A percentile compares a stretch with the other conserved stretches of the same genome.
These are phyloP conservation scores for Phyto melanocephala DNA, from an alignment of 2,888 invertebrate species.

Conservation along the genomic window DNA sequence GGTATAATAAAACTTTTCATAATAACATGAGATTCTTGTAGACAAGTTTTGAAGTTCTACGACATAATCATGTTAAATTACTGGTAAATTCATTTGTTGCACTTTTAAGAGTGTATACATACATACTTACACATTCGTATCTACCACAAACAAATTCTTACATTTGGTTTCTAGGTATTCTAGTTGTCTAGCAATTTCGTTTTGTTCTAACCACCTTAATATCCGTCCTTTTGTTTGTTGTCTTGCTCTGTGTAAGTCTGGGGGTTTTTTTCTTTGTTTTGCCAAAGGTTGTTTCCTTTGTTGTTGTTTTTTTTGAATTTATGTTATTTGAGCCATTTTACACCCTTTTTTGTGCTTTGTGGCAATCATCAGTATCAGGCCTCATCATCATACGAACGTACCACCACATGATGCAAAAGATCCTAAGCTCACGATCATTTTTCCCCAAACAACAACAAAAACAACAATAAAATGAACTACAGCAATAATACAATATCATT, in stretches of 20 bases:
- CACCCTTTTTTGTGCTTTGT: slow-evolving; percentile 56
- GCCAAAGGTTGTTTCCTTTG: slow-evolving; percentile 40
- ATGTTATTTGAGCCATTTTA: slow-evolving; percentile 61
- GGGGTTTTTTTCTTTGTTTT: background rate
- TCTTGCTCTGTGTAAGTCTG: slow-evolving; percentile 19
- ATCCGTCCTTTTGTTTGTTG: slow-evolving; percentile 18
- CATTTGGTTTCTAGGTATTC: slow-evolving; percentile 52
- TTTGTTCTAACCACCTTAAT: slow-evolving; percentile 22
- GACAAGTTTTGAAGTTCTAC: slow-evolving; percentile 59
- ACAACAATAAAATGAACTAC: too few species aligned
- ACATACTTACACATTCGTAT: too few species aligned
- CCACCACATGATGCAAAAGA: slow-evolving; percentile 43
- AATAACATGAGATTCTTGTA: slow-evolving; percentile 42
- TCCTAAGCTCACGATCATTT: slow-evolving; percentile 58
- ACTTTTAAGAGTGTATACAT: slow-evolving; percentile 40
- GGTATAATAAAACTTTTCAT: slow-evolving; percentile 14
- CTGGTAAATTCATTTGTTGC: slow-evolving; percentile 76
- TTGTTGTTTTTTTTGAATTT: slow-evolving; percentile 42
- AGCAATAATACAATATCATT: slow-evolving; percentile 56
- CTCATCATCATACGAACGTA: slow-evolving; percentile 14
- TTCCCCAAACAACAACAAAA: slow-evolving; percentile 53
- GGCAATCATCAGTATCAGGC: slow-evolving; percentile 42
- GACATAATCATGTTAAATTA: slow-evolving; percentile 77
- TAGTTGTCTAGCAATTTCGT: slow-evolving; percentile 34
- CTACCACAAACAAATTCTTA: slow-evolving; percentile 41